Base-by-base conservation (phyloP, 2,888 invertebrate genomes). In the Seira ritae region DNA sequence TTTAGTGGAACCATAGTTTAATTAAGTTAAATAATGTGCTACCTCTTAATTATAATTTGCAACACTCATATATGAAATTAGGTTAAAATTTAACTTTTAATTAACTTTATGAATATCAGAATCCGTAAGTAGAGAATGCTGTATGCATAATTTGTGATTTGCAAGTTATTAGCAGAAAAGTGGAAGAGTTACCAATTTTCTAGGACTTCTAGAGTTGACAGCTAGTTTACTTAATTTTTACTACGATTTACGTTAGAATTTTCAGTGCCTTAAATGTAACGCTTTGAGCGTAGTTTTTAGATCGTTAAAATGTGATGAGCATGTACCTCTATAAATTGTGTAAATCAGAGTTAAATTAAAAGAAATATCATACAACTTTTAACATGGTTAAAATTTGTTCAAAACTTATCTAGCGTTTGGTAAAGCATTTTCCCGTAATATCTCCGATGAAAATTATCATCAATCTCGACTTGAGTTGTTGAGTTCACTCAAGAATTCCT, bases 211-310 rank as follows among this genome's bases (percentile, higher is more conserved):
- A 20, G 23, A 6, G 12, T 23, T 12, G 22, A 22, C 4, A 22
- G 10, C 12, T 22, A 68, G 2, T 37, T 19, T 23, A 24, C 37
- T 1, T 37, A 2, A 68, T n/a, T 10, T 68, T 67, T 10, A 24
- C 24, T 55, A 68, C 1, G 42, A 50, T 17, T 68, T 31, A 60
- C 42, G 37, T 75, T 66, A 55, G 8, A 55, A 55, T 55, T 55
- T 80, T 80, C 23, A 80, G 82, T 82, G 82, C 82, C 82, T 82
- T 81, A 60, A 67, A 77, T 24, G 67, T 82, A 82, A 82, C 82
- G 82, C 82, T 82, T 76, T 75, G 72, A 55, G 50, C 71, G 76
- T 55, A 71, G 66, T 42, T 62, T n/a, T 31, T 82, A 82, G 82
- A 66, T 72, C 76, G 71, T 82, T 55, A 17, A 77, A 72, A 82